These are phyloP conservation scores for Mongoloraphidia duomilia DNA, from an alignment of 2,888 invertebrate species.

Conservation along the genomic window DNA sequence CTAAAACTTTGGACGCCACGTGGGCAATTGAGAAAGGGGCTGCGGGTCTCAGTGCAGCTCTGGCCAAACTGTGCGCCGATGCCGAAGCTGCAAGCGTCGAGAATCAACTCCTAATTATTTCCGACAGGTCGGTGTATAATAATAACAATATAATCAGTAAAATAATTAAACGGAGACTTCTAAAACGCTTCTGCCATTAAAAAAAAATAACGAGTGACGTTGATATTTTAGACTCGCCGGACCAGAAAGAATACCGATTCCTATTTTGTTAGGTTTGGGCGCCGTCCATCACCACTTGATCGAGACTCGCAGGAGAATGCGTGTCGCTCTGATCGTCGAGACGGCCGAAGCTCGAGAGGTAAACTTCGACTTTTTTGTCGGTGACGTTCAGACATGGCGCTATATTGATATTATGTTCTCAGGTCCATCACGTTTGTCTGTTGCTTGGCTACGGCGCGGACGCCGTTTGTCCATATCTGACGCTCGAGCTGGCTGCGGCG, in stretches of 20 bases:
- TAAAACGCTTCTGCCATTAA: too few relatives aligned
- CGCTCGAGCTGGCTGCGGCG: constrained; percentile 81
- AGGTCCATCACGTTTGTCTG: constrained; percentile 90
- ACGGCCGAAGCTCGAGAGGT: constrained; percentile 85
- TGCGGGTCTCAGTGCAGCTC: constrained; percentile 60
- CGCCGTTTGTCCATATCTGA: constrained; percentile 93
- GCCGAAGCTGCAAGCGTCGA: constrained; percentile 51
- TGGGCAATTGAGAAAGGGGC: constrained; percentile 65
- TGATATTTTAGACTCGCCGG: constrained; percentile 35
- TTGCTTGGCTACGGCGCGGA: constrained; percentile 93
- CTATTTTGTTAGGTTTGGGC: constrained; percentile 74
- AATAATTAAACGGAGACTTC: too few relatives aligned
- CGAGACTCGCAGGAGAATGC: constrained; percentile 88
- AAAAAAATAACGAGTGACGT: too few relatives aligned
- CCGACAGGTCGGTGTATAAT: constrained; percentile 39
- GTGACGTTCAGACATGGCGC: too few relatives aligned
- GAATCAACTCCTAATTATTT: constrained; percentile 75
- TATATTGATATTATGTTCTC: background rate
- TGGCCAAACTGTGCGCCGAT: constrained; percentile 65
- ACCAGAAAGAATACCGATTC: constrained; percentile 52
- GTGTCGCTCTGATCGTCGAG: constrained; percentile 87
- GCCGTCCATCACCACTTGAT: constrained; percentile 93
- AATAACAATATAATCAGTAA: too few relatives aligned
- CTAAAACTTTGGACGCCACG: constrained; percentile 62
- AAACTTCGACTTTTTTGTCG: background rate